Base-by-base conservation (phyloP, 1,140 invertebrate species). In the Drosophila chauvacae region DNA sequence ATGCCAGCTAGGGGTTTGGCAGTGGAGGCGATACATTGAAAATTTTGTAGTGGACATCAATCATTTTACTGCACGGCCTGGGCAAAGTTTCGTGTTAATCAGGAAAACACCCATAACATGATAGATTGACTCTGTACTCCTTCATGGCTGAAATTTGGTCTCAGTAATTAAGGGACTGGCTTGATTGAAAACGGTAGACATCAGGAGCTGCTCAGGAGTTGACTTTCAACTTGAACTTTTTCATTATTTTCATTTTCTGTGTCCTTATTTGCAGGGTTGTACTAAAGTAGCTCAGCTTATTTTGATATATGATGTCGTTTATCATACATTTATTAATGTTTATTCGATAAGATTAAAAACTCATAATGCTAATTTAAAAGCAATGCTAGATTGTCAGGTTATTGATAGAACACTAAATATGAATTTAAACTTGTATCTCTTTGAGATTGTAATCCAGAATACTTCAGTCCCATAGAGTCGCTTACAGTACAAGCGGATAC, bases 31-130 rank as follows among this genome's bases (percentile, higher is more conserved):
- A 70, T 39, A 72, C 53, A 50, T 72, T 60, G 44, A 72, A 60
- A 72, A 73, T 73, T 60, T 72, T 73, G 66, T 73, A 73, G 53
- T 73, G 70, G 68, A 72, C 70, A 73, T 73, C 70, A 73, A 73
- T 73, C 70, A 72, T 72, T 72, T 73, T 73, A 70, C 70, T 72
- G 55, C 45, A 23, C 56, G 55, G 56, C 37, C 55, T 44, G 55
- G 70, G 13, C 53, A 60, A 30, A 59, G 70, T 60, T 72, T 60
- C 70, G 53, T 73, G 70, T 44, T 72, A 73, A 73, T 73, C 68
- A 73, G 66, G 14, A 51, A 28, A 60, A 72, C 66, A 59, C 69
- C 48, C 55, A 72, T 72, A 47, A 33, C 53, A 72, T 60, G 69
- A 72, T 72, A 60, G 55, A 72, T 72, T 72, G 55, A 72, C 66